Base-by-base conservation (phyloP, 2,888 invertebrate species). In the Miltochrista miniata region DNA sequence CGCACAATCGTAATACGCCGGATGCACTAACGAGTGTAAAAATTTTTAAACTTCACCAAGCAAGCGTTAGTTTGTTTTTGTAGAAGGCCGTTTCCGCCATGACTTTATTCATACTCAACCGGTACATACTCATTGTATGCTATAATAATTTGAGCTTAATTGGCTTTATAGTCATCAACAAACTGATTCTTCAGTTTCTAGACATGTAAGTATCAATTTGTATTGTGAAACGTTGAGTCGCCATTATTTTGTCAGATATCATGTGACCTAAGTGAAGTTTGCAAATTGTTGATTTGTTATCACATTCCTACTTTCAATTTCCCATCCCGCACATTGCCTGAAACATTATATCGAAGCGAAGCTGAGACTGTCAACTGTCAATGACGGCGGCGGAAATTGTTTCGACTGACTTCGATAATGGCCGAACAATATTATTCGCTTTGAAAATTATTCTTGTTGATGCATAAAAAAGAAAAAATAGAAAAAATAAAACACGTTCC, bases 11-110 rank as follows among this genome's bases (percentile, higher is more conserved):
- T 85, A 89, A 85, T 86, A 85, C 85, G 82, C 87, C 90, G 90
- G 90, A 91, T 88, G 90, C 86, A 80, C 90, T 90, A 90, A 90
- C 87, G 90, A 91, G 87, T 88, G 81, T 82, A 83, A 74, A 72
- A 59, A 74, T 86, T 87, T 89, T 84, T 24, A 78, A 83, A 76
- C 70, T 76, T 74, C 68, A 68, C 75, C 67, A 62, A 74, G 80
- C 76, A 71, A n/a, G 76, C 76, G 75, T 80, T 80, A 70, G 76
- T 82, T 81, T 77, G 81, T 87, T 89, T 87, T 89, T 88, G 77
- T 83, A 79, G 70, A 68, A 66, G 69, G 64, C 65, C 68, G 71
- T 81, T 87, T 87, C 85, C 85, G 83, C 79, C 79, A 79, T 77
- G 74, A 71, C 72, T 81, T 71, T 75, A 74, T 74, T 64, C 70